A percentile compares a stretch with the other conserved stretches of the same genome.
phyloP scores from a whole-genome alignment of 2,113 vertebrate species.

The Microcebus murinus region DNA sequence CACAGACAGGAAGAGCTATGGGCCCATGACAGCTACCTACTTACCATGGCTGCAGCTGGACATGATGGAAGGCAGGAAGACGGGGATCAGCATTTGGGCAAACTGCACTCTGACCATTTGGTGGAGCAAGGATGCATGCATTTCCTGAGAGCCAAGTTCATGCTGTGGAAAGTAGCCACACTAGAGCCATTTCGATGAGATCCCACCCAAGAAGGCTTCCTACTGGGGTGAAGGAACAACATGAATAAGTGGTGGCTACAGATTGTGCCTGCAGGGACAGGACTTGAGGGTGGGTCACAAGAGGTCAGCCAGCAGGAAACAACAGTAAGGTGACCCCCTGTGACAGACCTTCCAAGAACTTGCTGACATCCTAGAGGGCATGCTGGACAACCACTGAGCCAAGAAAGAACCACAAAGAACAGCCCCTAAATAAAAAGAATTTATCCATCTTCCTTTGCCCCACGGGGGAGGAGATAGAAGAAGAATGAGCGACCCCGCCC shows the following conservation, averaged over 20 bases:
- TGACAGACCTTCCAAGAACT: background rate
- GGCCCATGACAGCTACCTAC: background rate
- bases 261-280: background rate
- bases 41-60: background rate
- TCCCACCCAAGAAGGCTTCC: background rate
- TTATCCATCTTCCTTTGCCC: background rate
- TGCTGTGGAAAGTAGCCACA: background rate
- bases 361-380: background rate
- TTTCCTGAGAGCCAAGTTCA: background rate
- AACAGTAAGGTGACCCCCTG: background rate
- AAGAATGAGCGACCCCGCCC: background rate
- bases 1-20: background rate
- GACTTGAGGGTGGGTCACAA: background rate
- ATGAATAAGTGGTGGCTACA: background rate
- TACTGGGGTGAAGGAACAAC: background rate
- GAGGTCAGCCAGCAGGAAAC: background rate
- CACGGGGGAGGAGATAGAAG: background rate
- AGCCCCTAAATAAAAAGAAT: background rate
- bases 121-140: background rate
- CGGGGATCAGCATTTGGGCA: rapidly evolving
- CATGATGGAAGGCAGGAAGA: background rate
- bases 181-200: background rate
- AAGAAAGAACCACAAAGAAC: background rate
- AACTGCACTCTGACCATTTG: background rate
- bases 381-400: background rate